These are phyloP conservation scores for Copsychus sechellarum DNA, from an alignment of 2,113 vertebrate species.

Conservation along the genomic window DNA sequence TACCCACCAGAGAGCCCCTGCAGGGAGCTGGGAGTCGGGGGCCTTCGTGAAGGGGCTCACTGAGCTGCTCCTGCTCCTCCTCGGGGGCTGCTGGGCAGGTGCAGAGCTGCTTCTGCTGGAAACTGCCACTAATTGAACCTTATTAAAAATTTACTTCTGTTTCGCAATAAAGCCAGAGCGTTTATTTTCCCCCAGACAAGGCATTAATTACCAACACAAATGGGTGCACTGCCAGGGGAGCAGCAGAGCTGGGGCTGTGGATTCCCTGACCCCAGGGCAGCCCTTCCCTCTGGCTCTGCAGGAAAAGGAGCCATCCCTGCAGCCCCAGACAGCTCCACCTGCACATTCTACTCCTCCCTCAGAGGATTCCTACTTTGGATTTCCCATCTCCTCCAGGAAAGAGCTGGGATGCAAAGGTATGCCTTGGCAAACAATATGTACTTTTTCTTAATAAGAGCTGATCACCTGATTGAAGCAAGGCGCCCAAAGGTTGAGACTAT, in stretches of 20 bases:
- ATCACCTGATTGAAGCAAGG: background rate
- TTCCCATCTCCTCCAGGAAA: background rate
- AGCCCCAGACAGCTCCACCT: background rate
- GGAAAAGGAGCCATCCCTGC: background rate
- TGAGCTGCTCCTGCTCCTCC: background rate
- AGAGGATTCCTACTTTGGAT: background rate
- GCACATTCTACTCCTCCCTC: background rate
- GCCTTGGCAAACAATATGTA: background rate
- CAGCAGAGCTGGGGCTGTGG: background rate
- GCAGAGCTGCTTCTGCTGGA: background rate
- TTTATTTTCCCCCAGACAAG: slow-evolving; percentile 29
- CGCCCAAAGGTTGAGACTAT: background rate
- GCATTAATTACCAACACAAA: slow-evolving; percentile 39
- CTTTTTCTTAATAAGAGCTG: background rate
- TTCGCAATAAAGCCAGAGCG: slow-evolving; percentile 30
- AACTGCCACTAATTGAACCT: slow-evolving; percentile 28
- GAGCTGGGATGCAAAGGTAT: background rate
- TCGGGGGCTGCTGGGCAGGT: background rate
- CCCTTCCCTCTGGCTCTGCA: background rate
- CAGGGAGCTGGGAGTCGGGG: background rate
- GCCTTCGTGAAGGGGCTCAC: background rate
- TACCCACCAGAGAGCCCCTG: background rate
- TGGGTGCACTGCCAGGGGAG: background rate
- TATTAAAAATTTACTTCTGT: slow-evolving; percentile 56
- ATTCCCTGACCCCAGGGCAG: background rate